Evolutionary conservation across 2,888 invertebrate genomes (phyloP), one percentile per base, ranked within the genome.

Genomic region (Ennomos quercinarius): DNA sequence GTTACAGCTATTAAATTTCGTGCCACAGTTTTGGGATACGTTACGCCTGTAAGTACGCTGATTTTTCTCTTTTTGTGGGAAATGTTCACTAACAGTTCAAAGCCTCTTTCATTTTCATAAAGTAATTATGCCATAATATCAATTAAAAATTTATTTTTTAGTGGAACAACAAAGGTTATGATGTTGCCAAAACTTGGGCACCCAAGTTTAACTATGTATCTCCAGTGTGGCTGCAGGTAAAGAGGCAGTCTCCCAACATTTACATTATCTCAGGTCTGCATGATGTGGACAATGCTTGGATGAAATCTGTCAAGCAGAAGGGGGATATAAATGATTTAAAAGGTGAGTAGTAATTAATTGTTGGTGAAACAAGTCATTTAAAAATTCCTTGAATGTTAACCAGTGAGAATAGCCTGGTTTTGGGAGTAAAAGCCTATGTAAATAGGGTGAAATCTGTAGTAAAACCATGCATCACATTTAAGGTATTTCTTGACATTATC

Each of bases 111-210:
- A n/a, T n/a, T n/a, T 17, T 17, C 17, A 17, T 17, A 17, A 17
- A 17, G 5, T 27, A 27, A 27, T 27, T 5, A 27, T 27, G 6
- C 6, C 27, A 4, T 27, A 6, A 27, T 42, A 12, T 17, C 17
- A 38, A 43, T 27, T 17, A 17, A 17, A 17, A n/a, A 17, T 45
- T 41, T 45, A 39, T 45, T 50, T 50, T 44, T 70, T 81, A 99
- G 98, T 99, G 99, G 99, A 99, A 99, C 80, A 95, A 94, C 67
- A 97, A 97, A 88, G 99, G 99, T 0, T 98, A 98, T 86, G 97
- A 98, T 85, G 94, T 98, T 48, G 97, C 98, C 0, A 98, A 98
- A 87, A 94, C 93, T 55, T 98, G 98, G 93, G 96, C 95, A 9
- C 94, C 95, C 43, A 99, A 99, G 86, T 97, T 99, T 73, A 95